A percentile compares a stretch with the other conserved stretches of the same genome.
Conservation (phyloP, 2,888 invertebrate genomes). For the Folsomia candida region DNA sequence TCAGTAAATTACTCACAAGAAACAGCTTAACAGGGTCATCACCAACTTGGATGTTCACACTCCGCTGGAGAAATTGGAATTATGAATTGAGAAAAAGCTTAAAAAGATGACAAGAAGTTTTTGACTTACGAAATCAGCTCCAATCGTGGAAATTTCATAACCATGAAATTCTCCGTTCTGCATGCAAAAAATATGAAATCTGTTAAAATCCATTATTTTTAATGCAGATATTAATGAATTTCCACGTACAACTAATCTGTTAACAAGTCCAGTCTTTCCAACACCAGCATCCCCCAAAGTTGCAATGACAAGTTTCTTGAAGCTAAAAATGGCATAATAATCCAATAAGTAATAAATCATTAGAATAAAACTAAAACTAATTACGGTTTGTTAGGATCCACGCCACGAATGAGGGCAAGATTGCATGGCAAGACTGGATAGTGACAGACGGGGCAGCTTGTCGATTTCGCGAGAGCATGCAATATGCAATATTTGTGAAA, state of each 20-base stretch:
- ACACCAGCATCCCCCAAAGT: not conserved
- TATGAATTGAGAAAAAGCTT: not conserved
- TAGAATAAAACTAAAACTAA: too few species aligned
- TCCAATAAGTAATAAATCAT: too few species aligned
- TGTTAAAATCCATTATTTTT: too few species aligned
- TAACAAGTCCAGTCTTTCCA: not conserved
- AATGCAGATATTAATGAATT: not conserved
- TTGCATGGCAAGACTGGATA: too few species aligned
- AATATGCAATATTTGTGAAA: not conserved
- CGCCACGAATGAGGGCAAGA: not conserved
- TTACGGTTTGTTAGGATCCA: not conserved
- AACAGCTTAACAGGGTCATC: not conserved
- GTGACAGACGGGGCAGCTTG: not conserved
- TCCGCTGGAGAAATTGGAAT: not conserved
- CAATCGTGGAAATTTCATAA: not conserved
- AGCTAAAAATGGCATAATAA: too few species aligned
- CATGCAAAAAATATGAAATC: not conserved
- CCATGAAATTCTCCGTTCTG: not conserved
- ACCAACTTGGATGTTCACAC: not conserved
- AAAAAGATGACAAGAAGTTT: not conserved
- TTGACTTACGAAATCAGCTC: not conserved
- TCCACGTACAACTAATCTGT: not conserved
- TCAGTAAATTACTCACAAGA: not conserved
- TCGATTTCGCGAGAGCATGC: not conserved
- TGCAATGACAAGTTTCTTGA: not conserved